Percentiles rank a stretch among this genome's conserved stretches.
Conservation (phyloP, 2,113 vertebrate genomes). For the Zosterops japonicus region DNA sequence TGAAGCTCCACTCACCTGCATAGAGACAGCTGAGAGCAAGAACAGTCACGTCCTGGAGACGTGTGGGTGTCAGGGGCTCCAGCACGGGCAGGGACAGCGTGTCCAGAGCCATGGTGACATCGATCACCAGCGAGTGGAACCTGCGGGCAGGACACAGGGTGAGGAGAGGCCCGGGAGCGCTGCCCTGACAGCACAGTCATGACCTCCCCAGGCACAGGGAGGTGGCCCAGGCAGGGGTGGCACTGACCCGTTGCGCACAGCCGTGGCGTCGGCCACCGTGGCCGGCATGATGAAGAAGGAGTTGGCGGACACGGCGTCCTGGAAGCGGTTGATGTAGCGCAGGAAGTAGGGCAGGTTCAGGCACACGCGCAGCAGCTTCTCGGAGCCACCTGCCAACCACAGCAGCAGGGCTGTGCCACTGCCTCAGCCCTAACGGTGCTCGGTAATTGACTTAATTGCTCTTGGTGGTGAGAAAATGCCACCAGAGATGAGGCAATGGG, state of each 20-base stretch:
- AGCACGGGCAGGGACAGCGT: slow-evolving; percentile 94
- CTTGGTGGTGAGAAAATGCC: not conserved
- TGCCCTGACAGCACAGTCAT: not conserved
- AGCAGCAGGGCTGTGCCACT: not conserved
- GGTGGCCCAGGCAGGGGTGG: fast-evolving
- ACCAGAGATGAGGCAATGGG: not conserved
- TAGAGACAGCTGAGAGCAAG: slow-evolving; percentile 97
- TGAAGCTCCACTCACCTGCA: slow-evolving; percentile 80
- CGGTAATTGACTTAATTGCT: not conserved
- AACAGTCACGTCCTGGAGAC: slow-evolving; percentile 94
- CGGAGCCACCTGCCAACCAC: slow-evolving; percentile 85
- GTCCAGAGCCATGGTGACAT: slow-evolving; percentile 98
- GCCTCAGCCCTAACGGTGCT: not conserved
- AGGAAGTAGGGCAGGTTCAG: slow-evolving; percentile 97
- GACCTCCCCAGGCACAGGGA: not conserved
- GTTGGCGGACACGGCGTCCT: slow-evolving; percentile 96
- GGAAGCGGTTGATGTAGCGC: slow-evolving; percentile 98
- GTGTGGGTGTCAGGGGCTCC: slow-evolving; percentile 92
- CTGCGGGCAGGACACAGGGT: slow-evolving; percentile 42
- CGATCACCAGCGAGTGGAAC: slow-evolving; percentile 97
- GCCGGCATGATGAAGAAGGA: slow-evolving; percentile 99
- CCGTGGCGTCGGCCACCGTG: slow-evolving; percentile 95
- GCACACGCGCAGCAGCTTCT: slow-evolving; percentile 95
- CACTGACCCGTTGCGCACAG: slow-evolving; percentile 93
- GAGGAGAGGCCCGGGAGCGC: not conserved